Conservation (phyloP, 2,888 invertebrate genomes). For the Coronaproctus castanopsis region DNA sequence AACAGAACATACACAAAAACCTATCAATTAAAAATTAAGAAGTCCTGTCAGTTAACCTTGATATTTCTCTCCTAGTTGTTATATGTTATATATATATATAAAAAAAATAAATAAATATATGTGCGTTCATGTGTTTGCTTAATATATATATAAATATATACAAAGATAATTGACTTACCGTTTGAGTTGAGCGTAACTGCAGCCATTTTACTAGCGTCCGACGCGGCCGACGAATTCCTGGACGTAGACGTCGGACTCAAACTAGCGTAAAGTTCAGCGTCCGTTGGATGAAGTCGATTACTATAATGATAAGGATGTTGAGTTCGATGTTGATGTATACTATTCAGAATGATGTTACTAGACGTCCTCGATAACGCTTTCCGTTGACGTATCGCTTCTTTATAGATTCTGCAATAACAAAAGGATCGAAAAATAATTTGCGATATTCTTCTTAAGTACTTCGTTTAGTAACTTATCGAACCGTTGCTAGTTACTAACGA, state of each 20-base stretch:
- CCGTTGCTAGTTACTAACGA: too few species aligned
- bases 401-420: slow-evolving; percentile 24
- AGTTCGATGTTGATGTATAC: slow-evolving; percentile 60
- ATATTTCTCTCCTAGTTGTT: too few species aligned
- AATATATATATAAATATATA: background rate
- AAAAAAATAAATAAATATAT: background rate
- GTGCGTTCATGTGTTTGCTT: background rate
- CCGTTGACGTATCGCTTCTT: slow-evolving; percentile 62
- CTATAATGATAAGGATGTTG: slow-evolving; percentile 47
- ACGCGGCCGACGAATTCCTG: slow-evolving; percentile 5
- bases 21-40: too few species aligned
- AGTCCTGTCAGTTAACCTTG: too few species aligned
- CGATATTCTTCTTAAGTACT: too few species aligned
- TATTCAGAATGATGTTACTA: slow-evolving; percentile 63
- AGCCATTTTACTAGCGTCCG: slow-evolving; percentile 24
- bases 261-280: slow-evolving; percentile 34
- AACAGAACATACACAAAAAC: too few species aligned
- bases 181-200: slow-evolving; percentile 49
- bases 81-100: too few species aligned
- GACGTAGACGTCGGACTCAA: slow-evolving; percentile 22
- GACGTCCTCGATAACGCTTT: slow-evolving; percentile 68
- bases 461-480: too few species aligned
- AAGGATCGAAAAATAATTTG: too few species aligned
- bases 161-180: slow-evolving; percentile 32
- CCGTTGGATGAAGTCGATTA: slow-evolving; percentile 38